Conservation (phyloP, 2,113 vertebrate species). For the Raja brachyura region DNA sequence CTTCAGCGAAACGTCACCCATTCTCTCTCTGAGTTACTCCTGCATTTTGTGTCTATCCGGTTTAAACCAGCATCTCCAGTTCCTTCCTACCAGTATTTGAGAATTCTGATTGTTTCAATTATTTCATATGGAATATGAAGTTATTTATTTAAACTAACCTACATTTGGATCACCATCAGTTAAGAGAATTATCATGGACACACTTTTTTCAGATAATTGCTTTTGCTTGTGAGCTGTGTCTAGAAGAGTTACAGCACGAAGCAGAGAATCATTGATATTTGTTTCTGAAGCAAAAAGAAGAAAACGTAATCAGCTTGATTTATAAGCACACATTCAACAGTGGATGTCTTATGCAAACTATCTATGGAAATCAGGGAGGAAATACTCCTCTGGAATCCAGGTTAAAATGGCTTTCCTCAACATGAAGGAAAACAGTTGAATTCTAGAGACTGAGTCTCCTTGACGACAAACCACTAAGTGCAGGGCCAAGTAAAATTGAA, state of each 20-base stretch:
- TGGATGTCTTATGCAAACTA: background rate
- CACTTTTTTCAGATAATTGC: conserved; percentile 57
- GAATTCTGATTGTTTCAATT: background rate
- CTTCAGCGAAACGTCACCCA: too few relatives aligned
- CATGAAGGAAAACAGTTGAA: too few relatives aligned
- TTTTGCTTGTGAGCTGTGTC: conserved; percentile 54
- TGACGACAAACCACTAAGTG: too few relatives aligned
- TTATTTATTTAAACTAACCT: conserved; percentile 54
- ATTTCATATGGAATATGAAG: background rate
- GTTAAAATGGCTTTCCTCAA: background rate
- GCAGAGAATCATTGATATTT: conserved; percentile 69
- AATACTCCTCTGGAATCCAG: background rate
- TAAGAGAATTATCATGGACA: conserved; percentile 80
- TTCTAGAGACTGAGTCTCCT: too few relatives aligned
- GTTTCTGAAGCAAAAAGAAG: conserved; percentile 61
- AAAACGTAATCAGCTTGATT: background rate
- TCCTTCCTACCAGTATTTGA: background rate
- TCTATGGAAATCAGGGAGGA: background rate
- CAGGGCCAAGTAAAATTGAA: too few relatives aligned
- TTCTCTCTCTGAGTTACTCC: too few relatives aligned
- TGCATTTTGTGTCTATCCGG: too few relatives aligned
- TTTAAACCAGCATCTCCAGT: too few relatives aligned
- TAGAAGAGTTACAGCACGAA: conserved; percentile 70
- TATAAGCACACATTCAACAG: background rate
- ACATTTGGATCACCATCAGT: conserved; percentile 79